Conservation (phyloP, 1,140 invertebrate species). For the Ostrea denselamellosa region DNA sequence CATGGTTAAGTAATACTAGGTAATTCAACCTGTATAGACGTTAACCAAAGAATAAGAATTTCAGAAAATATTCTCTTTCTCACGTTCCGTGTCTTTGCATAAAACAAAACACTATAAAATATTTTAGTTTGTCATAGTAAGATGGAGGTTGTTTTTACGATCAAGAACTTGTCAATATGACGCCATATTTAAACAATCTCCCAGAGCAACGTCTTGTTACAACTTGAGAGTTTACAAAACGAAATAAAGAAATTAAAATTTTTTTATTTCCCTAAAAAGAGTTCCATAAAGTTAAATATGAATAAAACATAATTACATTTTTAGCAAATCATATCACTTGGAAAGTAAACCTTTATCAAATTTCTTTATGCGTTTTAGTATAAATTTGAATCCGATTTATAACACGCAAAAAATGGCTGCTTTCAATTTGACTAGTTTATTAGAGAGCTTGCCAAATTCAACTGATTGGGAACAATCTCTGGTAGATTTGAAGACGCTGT, state of each 20-base stretch:
- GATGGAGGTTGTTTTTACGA: background rate
- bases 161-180: constrained; percentile 23
- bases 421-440: constrained; percentile 19
- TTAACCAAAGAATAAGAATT: background rate
- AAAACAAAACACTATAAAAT: background rate
- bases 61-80: background rate
- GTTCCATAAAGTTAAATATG: background rate
- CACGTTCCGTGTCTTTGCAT: background rate
- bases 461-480: constrained; percentile 19
- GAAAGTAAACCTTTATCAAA: background rate
- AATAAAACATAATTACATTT: background rate
- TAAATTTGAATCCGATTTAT: background rate
- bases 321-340: background rate
- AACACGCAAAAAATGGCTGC: constrained; percentile 38
- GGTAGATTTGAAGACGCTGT: constrained; percentile 60
- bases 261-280: background rate
- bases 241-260: background rate
- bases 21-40: background rate
- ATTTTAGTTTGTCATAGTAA: background rate
- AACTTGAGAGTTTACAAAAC: background rate
- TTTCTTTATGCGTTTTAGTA: background rate
- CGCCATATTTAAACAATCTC: constrained; percentile 40
- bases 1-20: background rate
- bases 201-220: constrained; percentile 19
- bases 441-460: constrained; percentile 40